These are phyloP conservation scores for Pristis pectinata DNA, from an alignment of 2,797 vertebrate species.

Conservation along the genomic window DNA sequence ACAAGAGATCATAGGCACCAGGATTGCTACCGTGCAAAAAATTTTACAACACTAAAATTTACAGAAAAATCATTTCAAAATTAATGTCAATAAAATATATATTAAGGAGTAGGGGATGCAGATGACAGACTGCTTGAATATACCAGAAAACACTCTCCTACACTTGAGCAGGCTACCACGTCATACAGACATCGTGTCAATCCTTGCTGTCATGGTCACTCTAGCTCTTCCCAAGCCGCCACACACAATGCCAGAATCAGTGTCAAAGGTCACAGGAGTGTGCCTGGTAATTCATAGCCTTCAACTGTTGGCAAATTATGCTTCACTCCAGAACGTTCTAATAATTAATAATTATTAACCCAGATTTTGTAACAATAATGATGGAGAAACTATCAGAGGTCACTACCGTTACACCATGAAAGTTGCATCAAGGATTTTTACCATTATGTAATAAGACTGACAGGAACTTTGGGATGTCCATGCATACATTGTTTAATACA, in stretches of 20 bases:
- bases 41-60: not conserved
- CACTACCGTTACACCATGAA: too few relatives aligned
- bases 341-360: not conserved
- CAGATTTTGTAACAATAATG: too few relatives aligned
- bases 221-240: not conserved
- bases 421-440: too few relatives aligned
- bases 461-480: too few relatives aligned
- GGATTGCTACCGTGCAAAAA: not conserved
- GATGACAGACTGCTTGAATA: not conserved
- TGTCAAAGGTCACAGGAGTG: not conserved
- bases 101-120: not conserved
- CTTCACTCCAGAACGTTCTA: not conserved
- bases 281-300: not conserved
- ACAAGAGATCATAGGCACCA: conserved; percentile 8
- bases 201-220: not conserved
- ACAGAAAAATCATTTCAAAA: not conserved
- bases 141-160: not conserved
- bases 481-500: too few relatives aligned
- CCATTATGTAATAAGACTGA: too few relatives aligned
- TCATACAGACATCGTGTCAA: not conserved
- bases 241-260: not conserved
- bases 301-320: not conserved
- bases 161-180: not conserved
- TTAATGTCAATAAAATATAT: not conserved
- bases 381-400: too few relatives aligned